Evolutionary conservation across 2,113 vertebrate genomes (phyloP), one percentile per base, ranked within the genome.

Genomic region (Rostratula benghalensis): DNA sequence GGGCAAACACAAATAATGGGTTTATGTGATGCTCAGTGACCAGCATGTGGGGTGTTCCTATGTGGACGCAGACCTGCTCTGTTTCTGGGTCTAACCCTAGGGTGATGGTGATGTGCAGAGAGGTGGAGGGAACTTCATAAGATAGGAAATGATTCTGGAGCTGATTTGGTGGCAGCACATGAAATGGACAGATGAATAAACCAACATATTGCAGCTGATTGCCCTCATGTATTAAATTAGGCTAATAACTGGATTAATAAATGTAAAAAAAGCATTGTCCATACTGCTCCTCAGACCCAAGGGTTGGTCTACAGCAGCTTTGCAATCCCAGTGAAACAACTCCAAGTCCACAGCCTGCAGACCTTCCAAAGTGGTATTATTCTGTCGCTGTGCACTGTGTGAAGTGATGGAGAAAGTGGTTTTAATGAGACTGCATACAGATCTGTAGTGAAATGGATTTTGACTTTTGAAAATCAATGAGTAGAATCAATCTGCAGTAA

Each of bases 101-200:
- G 1, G 4, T 18, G 75, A 33, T 8, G 0, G 0, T 27, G n/a
- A 13, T 13, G 43, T 24, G 23, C 27, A 16, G 46, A 21, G 51
- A 48, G 25, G 31, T 39, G 61, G 9, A 46, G 78, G 41, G 22
- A 8, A 24, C 83, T 54, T 41, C n/a, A 41, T 76, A 35, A 41
- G 50, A 4, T 41, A 22, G 25, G 45, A 48, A 54, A 64, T 13
- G 4, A 30, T 31, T 71, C 35, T 54, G 60, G 14, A 65, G 31
- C 28, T 48, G 68, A 6, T 30, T 6, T 39, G 24, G 21, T 67
- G 79, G 59, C 41, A 57, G 25, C 41, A n/a, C 16, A 1, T 30
- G 39, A n/a, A 69, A 13, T 21, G n/a, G 50, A 14, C 37, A 28
- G 37, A 63, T 30, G 31, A 67, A 50, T 33, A 63, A 88, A 35